Evolutionary conservation across 2,888 invertebrate species (phyloP).

Genomic region (Argyresthia albistria): DNA sequence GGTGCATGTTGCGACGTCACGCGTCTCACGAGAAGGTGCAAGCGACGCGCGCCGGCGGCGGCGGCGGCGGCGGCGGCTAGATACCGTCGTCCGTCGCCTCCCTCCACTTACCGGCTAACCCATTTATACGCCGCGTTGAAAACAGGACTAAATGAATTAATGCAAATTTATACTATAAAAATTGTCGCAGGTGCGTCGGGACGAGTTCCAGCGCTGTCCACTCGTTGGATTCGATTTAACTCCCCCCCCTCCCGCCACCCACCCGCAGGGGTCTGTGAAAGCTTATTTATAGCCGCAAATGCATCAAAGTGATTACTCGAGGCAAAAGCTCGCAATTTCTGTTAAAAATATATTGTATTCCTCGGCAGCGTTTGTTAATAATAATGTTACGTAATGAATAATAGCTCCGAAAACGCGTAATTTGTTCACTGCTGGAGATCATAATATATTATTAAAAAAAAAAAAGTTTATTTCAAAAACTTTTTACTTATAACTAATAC

Average conservation of each 20-base stretch:
- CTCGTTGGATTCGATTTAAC: slow-evolving; percentile 64
- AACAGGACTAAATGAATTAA: slow-evolving; percentile 71
- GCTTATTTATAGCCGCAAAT: slow-evolving; percentile 58
- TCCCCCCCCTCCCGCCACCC: slow-evolving; percentile 14
- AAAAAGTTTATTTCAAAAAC: neutral
- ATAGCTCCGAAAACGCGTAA: neutral
- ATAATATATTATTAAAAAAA: too few relatives aligned
- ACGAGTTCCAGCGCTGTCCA: slow-evolving; percentile 50
- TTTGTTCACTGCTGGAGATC: neutral
- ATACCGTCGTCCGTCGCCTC: slow-evolving; percentile 14
- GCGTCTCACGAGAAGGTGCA: slow-evolving; percentile 8
- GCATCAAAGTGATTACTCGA: slow-evolving; percentile 36
- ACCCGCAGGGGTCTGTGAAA: slow-evolving; percentile 33
- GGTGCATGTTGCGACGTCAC: neutral
- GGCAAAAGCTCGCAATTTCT: slow-evolving; percentile 25
- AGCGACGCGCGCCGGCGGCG: slow-evolving; percentile 10
- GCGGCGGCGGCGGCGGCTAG: slow-evolving; percentile 29
- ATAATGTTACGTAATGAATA: neutral
- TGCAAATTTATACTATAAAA: slow-evolving; percentile 73
- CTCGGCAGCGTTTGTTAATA: neutral
- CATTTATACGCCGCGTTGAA: slow-evolving; percentile 62
- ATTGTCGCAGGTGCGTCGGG: slow-evolving; percentile 68
- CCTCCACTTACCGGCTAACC: slow-evolving; percentile 69
- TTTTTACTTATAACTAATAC: too few relatives aligned
- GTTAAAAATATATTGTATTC: slow-evolving; percentile 9